phyloP scores from a whole-genome alignment of 2,888 invertebrate genomes.

The Embidobia sp. region DNA sequence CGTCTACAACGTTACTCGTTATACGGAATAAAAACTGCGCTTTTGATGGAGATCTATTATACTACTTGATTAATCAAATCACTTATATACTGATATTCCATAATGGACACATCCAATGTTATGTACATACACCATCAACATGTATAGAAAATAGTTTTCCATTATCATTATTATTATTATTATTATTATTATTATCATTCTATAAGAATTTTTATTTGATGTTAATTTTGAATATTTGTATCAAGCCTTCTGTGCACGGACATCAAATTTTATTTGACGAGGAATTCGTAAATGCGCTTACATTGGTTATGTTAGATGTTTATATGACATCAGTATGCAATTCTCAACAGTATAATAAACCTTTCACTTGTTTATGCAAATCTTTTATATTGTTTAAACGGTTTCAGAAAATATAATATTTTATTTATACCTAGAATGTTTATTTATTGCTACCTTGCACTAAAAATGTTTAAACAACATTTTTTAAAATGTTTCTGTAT shows the following conservation, averaged over 20 bases:
- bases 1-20: constrained; percentile 26
- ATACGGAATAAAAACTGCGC: constrained; percentile 23
- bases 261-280: not conserved
- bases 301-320: not conserved
- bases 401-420: constrained; percentile 46
- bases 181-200: no score
- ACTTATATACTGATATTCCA: constrained; percentile 10
- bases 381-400: constrained; percentile 44
- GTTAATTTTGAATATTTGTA: constrained; percentile 5
- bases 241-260: not conserved
- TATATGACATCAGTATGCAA: constrained; percentile 3
- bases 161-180: not conserved
- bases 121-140: constrained; percentile 36
- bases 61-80: constrained; percentile 16
- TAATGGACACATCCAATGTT: constrained; percentile 7
- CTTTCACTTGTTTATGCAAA: constrained; percentile 30
- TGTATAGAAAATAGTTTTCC: constrained; percentile 12
- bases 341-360: constrained; percentile 7
- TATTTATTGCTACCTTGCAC: not conserved
- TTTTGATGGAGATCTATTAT: constrained; percentile 28
- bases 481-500: no score
- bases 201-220: constrained; percentile 22
- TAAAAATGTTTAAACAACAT: no score
- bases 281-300: not conserved
- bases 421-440: constrained; percentile 22